These are phyloP conservation scores for Falco novaeseelandiae DNA, from an alignment of 2,797 vertebrate genomes.

Conservation along the genomic window DNA sequence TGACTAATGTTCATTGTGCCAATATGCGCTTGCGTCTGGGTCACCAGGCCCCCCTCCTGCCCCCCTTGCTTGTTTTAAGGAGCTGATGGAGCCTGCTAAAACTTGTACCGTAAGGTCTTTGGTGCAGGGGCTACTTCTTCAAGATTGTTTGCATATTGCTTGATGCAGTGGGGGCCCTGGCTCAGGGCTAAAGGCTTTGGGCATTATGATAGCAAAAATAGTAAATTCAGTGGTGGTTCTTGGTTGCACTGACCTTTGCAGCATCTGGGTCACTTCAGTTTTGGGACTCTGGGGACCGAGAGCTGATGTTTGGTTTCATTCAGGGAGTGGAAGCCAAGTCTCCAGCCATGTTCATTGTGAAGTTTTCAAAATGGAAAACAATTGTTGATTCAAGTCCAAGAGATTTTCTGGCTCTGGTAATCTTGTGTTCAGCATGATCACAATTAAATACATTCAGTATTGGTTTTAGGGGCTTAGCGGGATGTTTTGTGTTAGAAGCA, in stretches of 20 bases:
- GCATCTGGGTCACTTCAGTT: slow-evolving; percentile 30
- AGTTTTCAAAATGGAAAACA: slow-evolving; percentile 69
- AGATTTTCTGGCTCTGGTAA: slow-evolving; percentile 44
- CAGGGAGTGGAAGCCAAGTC: slow-evolving; percentile 18
- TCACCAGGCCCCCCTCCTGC: background rate
- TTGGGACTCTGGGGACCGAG: background rate
- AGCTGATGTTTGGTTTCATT: slow-evolving; percentile 22
- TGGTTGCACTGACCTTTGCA: slow-evolving; percentile 13
- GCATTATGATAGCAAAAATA: slow-evolving; percentile 40
- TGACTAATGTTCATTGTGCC: slow-evolving; percentile 44
- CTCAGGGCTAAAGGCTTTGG: background rate
- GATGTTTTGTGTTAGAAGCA: slow-evolving; percentile 54
- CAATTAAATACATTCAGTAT: slow-evolving; percentile 56
- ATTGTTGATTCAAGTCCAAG: slow-evolving; percentile 50
- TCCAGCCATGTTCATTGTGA: slow-evolving; percentile 65
- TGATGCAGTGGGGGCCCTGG: background rate
- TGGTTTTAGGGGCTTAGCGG: slow-evolving; percentile 51
- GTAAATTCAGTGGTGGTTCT: slow-evolving; percentile 17
- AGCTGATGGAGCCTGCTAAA: slow-evolving; percentile 2
- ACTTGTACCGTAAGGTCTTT: background rate
- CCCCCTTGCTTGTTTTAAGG: background rate
- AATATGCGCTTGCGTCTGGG: background rate
- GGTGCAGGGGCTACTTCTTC: background rate
- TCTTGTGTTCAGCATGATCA: slow-evolving; percentile 52
- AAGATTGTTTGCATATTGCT: background rate